A percentile compares a stretch with the other conserved stretches of the same genome.
Conservation (phyloP, 2,113 vertebrate genomes). For the Globicephala melas region DNA sequence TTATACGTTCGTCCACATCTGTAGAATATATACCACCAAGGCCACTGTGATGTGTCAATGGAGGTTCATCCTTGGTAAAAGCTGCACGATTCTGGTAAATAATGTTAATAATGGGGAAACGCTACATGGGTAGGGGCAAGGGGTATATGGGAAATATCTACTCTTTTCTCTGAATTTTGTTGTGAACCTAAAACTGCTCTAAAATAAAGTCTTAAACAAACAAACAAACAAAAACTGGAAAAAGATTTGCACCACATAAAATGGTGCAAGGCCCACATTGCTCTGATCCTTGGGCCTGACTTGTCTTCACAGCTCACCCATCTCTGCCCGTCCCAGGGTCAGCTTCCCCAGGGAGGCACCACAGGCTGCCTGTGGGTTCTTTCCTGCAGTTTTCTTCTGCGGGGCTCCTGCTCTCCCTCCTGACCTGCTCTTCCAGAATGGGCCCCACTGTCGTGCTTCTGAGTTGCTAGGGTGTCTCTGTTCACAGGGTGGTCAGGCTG, state of each 20-base stretch:
- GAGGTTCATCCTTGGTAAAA: too few species aligned
- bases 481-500: too few species aligned
- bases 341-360: background rate
- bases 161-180: too few species aligned
- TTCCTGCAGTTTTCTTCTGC: background rate
- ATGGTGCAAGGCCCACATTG: accelerated
- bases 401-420: background rate
- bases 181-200: background rate
- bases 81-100: too few species aligned
- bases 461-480: background rate
- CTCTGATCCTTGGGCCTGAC: background rate
- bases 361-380: accelerated
- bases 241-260: too few species aligned
- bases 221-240: background rate
- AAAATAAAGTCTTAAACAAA: background rate
- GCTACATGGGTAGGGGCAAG: too few species aligned
- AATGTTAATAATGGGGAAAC: too few species aligned
- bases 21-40: too few species aligned
- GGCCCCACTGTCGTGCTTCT: too few species aligned
- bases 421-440: accelerated
- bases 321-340: accelerated
- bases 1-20: too few species aligned
- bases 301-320: background rate
- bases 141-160: too few species aligned
- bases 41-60: too few species aligned